These are phyloP conservation scores for Hypocryptadius cinnamomeus DNA, from an alignment of 2,113 vertebrate genomes.

Conservation along the genomic window DNA sequence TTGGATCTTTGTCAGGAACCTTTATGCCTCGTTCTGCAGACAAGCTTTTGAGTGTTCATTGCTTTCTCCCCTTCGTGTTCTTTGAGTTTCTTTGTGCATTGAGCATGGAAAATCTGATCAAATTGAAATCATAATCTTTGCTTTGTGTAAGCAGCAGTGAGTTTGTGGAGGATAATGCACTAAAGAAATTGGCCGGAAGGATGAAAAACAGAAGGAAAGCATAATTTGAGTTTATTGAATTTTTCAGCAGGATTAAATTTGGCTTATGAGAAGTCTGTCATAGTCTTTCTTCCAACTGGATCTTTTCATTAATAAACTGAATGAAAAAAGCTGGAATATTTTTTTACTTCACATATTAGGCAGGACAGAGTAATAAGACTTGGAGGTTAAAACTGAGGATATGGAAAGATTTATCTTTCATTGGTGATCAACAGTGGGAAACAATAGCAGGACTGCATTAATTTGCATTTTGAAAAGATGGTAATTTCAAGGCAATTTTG, in stretches of 20 bases:
- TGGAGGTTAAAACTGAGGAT: background rate
- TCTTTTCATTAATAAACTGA: background rate
- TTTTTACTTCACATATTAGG: background rate
- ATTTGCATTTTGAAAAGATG: background rate
- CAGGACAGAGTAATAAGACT: background rate
- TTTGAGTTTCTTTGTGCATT: background rate
- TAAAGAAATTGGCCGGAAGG: background rate
- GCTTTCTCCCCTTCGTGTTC: background rate
- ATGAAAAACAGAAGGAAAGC: background rate
- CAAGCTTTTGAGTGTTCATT: background rate
- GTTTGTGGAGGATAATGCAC: background rate
- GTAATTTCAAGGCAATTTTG: background rate
- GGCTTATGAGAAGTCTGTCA: background rate
- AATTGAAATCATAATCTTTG: background rate
- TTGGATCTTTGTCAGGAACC: background rate
- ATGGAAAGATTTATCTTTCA: fast-evolving
- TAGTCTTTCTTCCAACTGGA: background rate
- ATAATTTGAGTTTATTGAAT: background rate
- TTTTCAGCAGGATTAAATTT: background rate
- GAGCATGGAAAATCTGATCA: background rate
- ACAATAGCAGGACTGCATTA: background rate
- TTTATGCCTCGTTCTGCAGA: background rate
- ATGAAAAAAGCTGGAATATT: background rate
- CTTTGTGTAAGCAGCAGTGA: background rate
- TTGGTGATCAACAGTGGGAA: background rate